A percentile compares a stretch with the other conserved stretches of the same genome.
Conservation (phyloP, 2,888 invertebrate genomes). For the Margaritifera margaritifera region DNA sequence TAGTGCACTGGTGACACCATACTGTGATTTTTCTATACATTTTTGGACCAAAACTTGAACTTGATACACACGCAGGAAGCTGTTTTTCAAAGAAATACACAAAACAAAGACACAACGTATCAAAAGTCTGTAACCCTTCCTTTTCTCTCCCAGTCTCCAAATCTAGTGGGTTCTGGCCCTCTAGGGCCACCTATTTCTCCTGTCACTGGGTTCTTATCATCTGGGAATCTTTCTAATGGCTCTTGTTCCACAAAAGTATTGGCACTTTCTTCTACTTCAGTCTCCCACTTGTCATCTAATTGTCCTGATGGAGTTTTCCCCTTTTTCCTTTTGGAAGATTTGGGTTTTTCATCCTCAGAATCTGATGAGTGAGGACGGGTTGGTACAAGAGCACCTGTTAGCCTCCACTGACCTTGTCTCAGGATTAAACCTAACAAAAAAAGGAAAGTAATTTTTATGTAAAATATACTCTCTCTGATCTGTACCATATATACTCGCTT, state of each 20-base stretch:
- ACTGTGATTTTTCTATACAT: no score
- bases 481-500: no score
- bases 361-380: no score
- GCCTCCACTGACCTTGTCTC: no score
- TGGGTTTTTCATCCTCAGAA: constrained; percentile 15
- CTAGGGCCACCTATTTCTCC: constrained; percentile 96
- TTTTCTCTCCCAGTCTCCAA: constrained; percentile 99
- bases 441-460: no score
- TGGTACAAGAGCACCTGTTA: no score
- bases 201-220: constrained; percentile 90
- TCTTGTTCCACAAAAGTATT: constrained; percentile 88
- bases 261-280: constrained; percentile 75
- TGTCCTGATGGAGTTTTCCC: constrained; percentile 78
- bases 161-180: constrained; percentile 98
- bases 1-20: no score
- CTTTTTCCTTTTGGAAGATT: constrained; percentile 70
- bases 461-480: no score
- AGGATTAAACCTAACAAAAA: no score
- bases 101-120: constrained; percentile 4
- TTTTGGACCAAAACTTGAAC: no score
- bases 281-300: constrained; percentile 81
- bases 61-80: neutral
- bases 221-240: constrained; percentile 86
- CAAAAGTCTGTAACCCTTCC: constrained; percentile 96
- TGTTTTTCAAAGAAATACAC: neutral